Conservation (phyloP, 2,888 invertebrate genomes). For the Cantharis lateralis region DNA sequence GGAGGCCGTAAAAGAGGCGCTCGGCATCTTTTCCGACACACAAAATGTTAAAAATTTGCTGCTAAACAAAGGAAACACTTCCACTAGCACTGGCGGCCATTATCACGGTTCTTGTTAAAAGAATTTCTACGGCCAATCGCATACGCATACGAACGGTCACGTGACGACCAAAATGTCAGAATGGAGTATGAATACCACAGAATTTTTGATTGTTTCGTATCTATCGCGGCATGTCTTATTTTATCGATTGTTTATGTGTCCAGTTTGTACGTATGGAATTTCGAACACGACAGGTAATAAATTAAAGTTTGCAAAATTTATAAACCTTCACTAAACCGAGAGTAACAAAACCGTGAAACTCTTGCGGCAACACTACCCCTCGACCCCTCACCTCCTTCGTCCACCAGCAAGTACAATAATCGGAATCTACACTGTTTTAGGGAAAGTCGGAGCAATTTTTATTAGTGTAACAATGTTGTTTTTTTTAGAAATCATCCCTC, state of each 20-base stretch:
- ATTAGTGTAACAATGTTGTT: neutral
- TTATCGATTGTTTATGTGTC: constrained; percentile 82
- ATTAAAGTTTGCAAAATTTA: constrained; percentile 24
- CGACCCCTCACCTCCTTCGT: constrained; percentile 11
- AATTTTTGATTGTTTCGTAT: constrained; percentile 61
- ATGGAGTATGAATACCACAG: constrained; percentile 44
- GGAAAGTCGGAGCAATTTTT: neutral
- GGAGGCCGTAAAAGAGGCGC: constrained; percentile 92
- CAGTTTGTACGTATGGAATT: constrained; percentile 87
- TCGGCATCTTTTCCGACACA: constrained; percentile 78
- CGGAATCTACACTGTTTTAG: constrained; percentile 13
- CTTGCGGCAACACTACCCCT: constrained; percentile 33
- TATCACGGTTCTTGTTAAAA: constrained; percentile 69
- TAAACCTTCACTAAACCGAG: constrained; percentile 27
- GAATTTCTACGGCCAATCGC: constrained; percentile 44
- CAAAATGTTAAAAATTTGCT: constrained; percentile 57
- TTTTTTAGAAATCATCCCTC: constrained; percentile 82
- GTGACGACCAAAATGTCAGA: constrained; percentile 51
- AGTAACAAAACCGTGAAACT: constrained; percentile 33
- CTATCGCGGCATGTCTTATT: constrained; percentile 74
- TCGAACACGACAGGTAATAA: constrained; percentile 71
- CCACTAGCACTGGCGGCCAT: constrained; percentile 82
- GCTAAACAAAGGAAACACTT: constrained; percentile 84
- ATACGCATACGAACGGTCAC: constrained; percentile 42
- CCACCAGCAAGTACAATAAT: constrained; percentile 19